Evolutionary conservation across 2,797 vertebrate species (phyloP).

Genomic region (Oreonectes daqikongensis): DNA sequence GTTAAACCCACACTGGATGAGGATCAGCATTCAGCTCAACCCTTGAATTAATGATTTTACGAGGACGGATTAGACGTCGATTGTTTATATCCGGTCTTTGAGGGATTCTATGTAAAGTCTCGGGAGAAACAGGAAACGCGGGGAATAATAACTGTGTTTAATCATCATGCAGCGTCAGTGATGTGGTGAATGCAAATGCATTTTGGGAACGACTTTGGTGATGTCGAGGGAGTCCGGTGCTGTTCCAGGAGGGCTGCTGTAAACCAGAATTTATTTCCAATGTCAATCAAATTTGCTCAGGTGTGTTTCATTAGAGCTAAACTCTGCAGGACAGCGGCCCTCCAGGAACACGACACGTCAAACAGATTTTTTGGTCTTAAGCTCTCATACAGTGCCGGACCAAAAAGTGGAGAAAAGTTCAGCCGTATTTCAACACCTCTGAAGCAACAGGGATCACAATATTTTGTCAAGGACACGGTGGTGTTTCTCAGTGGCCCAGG

Average conservation of each 20-base stretch:
- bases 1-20: constrained; percentile 64
- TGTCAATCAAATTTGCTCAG: not conserved
- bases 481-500: constrained; percentile 9
- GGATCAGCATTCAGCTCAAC: constrained; percentile 67
- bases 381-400: not conserved
- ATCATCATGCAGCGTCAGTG: constrained; percentile 9
- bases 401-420: not conserved
- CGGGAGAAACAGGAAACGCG: not conserved
- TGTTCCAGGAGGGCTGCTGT: not conserved
- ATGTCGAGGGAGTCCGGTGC: not conserved
- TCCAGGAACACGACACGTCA: not conserved
- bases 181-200: constrained; percentile 18
- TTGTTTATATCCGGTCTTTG: constrained; percentile 52
- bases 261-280: not conserved
- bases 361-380: not conserved
- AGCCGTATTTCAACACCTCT: not conserved
- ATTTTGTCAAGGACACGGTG: constrained; percentile 12
- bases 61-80: constrained; percentile 60
- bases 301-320: not conserved
- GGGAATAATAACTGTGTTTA: constrained; percentile 19
- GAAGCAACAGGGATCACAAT: not conserved
- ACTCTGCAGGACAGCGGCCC: not conserved
- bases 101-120: not conserved
- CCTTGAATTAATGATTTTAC: constrained; percentile 67
- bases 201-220: not conserved